phyloP scores from a whole-genome alignment of 2,797 vertebrate species.

The Euthynnus affinis region DNA sequence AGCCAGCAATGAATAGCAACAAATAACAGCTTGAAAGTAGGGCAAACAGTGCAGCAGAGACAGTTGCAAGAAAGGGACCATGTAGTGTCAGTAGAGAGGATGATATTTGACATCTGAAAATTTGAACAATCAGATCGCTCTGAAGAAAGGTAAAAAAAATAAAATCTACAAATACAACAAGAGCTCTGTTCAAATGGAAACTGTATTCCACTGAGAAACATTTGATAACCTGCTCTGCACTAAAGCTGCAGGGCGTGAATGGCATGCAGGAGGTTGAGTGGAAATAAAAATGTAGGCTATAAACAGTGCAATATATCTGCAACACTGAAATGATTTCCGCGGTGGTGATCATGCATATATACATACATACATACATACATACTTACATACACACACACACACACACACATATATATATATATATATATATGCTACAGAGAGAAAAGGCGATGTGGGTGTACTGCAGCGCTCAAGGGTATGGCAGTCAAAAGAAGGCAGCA shows the following conservation, averaged over 20 bases:
- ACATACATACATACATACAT: no score
- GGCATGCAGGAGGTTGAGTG: conserved; percentile 46
- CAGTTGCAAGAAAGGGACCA: conserved; percentile 21
- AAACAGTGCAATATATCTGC: conserved; percentile 8
- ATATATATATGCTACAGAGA: not conserved
- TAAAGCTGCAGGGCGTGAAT: conserved; percentile 67
- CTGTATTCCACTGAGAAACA: conserved; percentile 37
- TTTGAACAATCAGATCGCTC: conserved; percentile 30
- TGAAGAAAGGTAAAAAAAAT: not conserved
- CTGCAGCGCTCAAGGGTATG: conserved; percentile 80
- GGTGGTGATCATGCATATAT: conserved; percentile 32
- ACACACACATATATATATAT: no score
- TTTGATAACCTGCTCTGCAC: conserved; percentile 38
- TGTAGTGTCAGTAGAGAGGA: conserved; percentile 45
- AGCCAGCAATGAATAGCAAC: conserved; percentile 40
- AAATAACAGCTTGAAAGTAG: conserved; percentile 58
- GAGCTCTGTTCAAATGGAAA: conserved; percentile 41
- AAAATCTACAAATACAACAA: conserved; percentile 1
- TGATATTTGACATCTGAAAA: conserved; percentile 60
- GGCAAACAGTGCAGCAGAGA: conserved; percentile 65
- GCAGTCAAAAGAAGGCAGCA: conserved; percentile 66
- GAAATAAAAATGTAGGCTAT: conserved; percentile 22
- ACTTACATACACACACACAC: no score
- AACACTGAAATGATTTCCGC: not conserved
- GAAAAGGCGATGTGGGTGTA: conserved; percentile 58